phyloP scores from a whole-genome alignment of 2,888 invertebrate genomes.

The Pasiphila rectangulata region DNA sequence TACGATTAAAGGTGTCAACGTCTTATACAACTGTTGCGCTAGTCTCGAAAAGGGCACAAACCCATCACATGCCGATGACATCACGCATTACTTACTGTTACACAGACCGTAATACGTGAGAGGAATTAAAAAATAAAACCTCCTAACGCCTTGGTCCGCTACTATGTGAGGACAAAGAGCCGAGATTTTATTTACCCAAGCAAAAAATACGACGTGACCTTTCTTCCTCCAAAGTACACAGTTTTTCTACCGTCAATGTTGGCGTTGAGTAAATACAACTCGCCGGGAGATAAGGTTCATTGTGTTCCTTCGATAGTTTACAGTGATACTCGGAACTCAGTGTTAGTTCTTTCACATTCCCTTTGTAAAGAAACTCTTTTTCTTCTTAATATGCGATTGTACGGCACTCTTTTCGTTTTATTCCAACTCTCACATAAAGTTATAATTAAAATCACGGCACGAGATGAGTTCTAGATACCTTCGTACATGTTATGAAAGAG shows the following conservation, averaged over 20 bases:
- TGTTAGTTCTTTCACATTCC: slow-evolving; percentile 1
- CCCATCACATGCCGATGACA: slow-evolving; percentile 64
- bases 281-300: slow-evolving; percentile 14
- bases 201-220: slow-evolving; percentile 17
- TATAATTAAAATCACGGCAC: slow-evolving; percentile 15
- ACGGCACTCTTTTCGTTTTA: background rate
- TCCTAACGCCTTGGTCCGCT: slow-evolving; percentile 34
- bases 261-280: slow-evolving; percentile 19
- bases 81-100: slow-evolving; percentile 70
- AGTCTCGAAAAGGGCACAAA: slow-evolving; percentile 53
- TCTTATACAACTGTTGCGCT: slow-evolving; percentile 48
- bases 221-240: slow-evolving; percentile 7
- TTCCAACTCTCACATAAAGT: too few relatives aligned
- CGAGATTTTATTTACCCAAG: slow-evolving; percentile 10
- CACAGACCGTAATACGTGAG: slow-evolving; percentile 62
- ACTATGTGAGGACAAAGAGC: slow-evolving; percentile 16
- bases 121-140: slow-evolving; percentile 50
- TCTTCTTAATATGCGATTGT: background rate
- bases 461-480: slow-evolving; percentile 14
- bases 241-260: slow-evolving; percentile 15
- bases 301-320: slow-evolving; percentile 6
- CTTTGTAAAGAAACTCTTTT: background rate
- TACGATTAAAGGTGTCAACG: slow-evolving; percentile 15
- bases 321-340: slow-evolving; percentile 1
- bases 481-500: slow-evolving; percentile 31